Evolutionary conservation across 2,797 vertebrate species (phyloP).

Genomic region (Xenops minutus): DNA sequence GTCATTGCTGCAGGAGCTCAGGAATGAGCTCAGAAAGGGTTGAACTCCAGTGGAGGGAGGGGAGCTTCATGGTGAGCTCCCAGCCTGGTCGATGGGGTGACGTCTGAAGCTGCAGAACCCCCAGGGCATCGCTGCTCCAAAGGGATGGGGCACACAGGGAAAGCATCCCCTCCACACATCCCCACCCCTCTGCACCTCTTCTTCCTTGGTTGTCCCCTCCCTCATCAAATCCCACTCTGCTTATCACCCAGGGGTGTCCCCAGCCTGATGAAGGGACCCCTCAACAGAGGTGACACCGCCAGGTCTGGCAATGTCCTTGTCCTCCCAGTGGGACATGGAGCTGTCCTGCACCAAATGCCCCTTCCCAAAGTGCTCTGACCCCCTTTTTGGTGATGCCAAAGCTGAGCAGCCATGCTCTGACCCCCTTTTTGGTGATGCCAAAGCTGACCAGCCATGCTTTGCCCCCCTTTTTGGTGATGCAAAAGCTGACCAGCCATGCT

Average conservation of each 20-base stretch:
- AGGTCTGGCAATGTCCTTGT: neutral
- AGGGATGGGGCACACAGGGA: neutral
- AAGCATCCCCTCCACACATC: neutral
- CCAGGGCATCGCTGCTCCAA: rapidly evolving
- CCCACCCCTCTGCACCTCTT: rapidly evolving
- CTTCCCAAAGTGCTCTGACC: rapidly evolving
- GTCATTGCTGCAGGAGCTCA: neutral
- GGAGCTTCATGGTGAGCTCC: neutral
- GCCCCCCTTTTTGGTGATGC: no score
- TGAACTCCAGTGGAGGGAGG: neutral
- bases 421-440: neutral
- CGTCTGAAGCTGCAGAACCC: neutral
- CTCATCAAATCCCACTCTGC: neutral
- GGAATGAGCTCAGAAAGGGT: neutral
- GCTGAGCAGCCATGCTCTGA: no score
- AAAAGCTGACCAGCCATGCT: rapidly evolving
- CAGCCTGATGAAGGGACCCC: neutral
- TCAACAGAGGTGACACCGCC: rapidly evolving
- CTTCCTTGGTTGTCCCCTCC: rapidly evolving
- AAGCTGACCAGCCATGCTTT: neutral
- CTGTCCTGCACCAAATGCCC: neutral
- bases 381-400: rapidly evolving
- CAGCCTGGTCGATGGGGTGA: rapidly evolving
- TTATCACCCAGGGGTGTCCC: neutral
- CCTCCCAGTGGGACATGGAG: rapidly evolving